These are phyloP conservation scores for Monopis laevigella DNA, from an alignment of 2,888 invertebrate genomes.

Conservation along the genomic window DNA sequence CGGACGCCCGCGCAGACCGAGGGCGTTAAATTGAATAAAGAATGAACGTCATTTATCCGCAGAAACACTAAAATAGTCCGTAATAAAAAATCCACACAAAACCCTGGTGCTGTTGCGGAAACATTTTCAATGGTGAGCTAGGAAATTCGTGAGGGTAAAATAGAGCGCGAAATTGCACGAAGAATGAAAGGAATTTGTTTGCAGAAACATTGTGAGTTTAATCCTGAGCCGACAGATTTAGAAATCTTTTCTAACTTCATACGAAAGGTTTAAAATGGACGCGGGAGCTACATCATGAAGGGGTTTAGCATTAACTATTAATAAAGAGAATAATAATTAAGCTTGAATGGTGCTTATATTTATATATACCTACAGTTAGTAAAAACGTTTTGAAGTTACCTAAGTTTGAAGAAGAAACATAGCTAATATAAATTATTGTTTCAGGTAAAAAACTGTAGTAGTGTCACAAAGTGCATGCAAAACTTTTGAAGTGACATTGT, in stretches of 20 bases:
- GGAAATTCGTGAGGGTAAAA: constrained; percentile 53
- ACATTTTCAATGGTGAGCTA: constrained; percentile 46
- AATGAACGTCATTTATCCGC: constrained; percentile 43
- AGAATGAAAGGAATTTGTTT: constrained; percentile 55
- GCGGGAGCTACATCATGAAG: too few species aligned
- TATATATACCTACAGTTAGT: too few species aligned
- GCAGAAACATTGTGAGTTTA: neutral
- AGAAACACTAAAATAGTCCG: constrained; percentile 40
- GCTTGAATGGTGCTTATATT: too few species aligned
- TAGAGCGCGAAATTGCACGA: constrained; percentile 59
- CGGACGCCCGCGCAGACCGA: constrained; percentile 11
- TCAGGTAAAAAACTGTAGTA: too few species aligned
- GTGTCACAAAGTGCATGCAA: too few species aligned
- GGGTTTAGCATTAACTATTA: too few species aligned
- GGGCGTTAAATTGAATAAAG: constrained; percentile 43
- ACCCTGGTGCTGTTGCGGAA: constrained; percentile 36
- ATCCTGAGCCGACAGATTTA: neutral
- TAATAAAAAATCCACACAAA: constrained; percentile 47
- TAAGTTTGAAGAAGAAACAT: too few species aligned
- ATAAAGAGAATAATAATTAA: too few species aligned
- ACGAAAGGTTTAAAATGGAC: neutral
- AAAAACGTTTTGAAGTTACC: too few species aligned
- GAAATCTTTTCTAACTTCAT: too few species aligned
- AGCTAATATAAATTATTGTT: too few species aligned
- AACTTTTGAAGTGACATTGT: too few species aligned